These are phyloP conservation scores for Garrulus glandarius DNA, from an alignment of 2,797 vertebrate species.

Conservation along the genomic window DNA sequence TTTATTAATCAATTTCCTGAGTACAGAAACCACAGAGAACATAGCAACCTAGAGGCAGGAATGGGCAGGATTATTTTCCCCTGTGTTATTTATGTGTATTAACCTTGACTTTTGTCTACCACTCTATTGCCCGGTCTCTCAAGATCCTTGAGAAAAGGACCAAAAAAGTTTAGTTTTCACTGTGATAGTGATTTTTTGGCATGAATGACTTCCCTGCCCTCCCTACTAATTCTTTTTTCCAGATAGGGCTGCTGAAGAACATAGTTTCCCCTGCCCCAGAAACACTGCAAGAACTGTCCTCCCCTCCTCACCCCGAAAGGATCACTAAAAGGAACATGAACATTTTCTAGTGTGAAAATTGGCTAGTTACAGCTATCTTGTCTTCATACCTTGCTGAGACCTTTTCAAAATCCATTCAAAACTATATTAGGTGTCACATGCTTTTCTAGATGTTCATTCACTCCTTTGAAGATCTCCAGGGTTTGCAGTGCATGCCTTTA, in stretches of 20 bases:
- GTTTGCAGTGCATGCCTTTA: not conserved
- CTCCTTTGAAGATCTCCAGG: not conserved
- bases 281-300: not conserved
- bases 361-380: not conserved
- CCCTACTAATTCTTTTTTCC: not conserved
- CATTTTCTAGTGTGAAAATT: not conserved
- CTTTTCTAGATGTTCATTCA: not conserved
- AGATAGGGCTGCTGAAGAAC: not conserved
- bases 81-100: not conserved
- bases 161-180: not conserved
- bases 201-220: not conserved
- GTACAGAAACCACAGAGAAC: not conserved
- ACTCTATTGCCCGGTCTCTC: not conserved
- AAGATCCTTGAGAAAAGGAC: not conserved
- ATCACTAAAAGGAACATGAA: not conserved
- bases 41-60: not conserved
- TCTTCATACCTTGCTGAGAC: not conserved
- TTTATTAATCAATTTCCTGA: not conserved
- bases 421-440: not conserved
- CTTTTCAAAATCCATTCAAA: not conserved
- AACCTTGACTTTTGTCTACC: not conserved
- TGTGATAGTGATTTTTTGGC: not conserved
- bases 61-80: not conserved
- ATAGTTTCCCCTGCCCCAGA: not conserved
- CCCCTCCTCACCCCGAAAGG: not conserved